Conservation (phyloP, 2,888 invertebrate genomes). For the Eristalis tenax region DNA sequence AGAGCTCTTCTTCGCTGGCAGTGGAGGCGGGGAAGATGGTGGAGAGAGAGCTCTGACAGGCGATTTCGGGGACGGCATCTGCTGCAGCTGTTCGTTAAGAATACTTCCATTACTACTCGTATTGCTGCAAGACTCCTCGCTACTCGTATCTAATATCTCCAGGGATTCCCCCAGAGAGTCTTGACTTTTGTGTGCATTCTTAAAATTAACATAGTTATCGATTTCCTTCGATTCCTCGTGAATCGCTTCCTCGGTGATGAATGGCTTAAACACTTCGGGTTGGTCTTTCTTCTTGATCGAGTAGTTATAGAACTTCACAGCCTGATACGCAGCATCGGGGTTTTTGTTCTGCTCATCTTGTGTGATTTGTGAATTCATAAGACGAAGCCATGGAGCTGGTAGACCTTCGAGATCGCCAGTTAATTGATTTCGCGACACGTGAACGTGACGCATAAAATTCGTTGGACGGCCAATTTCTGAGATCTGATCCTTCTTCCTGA, state of each 20-base stretch:
- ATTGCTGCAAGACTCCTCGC: slow-evolving; percentile 78
- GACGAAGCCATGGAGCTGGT: slow-evolving; percentile 90
- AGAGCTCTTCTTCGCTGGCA: slow-evolving; percentile 81
- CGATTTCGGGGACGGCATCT: slow-evolving; percentile 46
- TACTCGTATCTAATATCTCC: slow-evolving; percentile 82
- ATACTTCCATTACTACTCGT: slow-evolving; percentile 74
- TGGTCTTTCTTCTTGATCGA: slow-evolving; percentile 91
- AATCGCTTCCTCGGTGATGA: slow-evolving; percentile 90
- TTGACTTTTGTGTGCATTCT: slow-evolving; percentile 87
- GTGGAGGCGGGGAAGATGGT: slow-evolving; percentile 78
- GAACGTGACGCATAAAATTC: slow-evolving; percentile 92
- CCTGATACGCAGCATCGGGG: slow-evolving; percentile 94
- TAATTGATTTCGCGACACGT: slow-evolving; percentile 91
- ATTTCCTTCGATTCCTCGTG: slow-evolving; percentile 92
- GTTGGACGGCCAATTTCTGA: slow-evolving; percentile 90
- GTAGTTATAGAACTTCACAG: slow-evolving; percentile 94
- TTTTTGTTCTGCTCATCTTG: slow-evolving; percentile 93
- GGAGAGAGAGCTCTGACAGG: slow-evolving; percentile 40
- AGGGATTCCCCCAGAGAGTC: slow-evolving; percentile 83
- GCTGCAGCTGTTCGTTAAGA: slow-evolving; percentile 57
- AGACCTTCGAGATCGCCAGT: slow-evolving; percentile 93
- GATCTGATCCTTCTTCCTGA: slow-evolving; percentile 80
- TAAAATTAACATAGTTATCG: slow-evolving; percentile 88
- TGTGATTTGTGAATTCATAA: slow-evolving; percentile 91
- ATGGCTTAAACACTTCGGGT: slow-evolving; percentile 88